phyloP scores from a whole-genome alignment of 1,140 invertebrate species.

The Galendromus occidentalis region DNA sequence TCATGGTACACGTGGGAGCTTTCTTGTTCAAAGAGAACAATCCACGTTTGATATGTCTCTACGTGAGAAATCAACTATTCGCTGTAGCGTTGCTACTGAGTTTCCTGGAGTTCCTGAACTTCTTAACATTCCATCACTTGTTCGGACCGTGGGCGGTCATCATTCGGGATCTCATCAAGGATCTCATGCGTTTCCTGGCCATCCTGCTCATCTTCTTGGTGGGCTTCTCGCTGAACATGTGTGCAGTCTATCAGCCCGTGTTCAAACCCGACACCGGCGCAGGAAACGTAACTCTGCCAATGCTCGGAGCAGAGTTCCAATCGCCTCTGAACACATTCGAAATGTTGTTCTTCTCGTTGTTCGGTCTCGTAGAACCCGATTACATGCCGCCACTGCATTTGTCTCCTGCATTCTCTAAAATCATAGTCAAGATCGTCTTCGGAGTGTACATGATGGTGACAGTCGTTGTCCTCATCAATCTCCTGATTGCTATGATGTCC shows the following conservation, averaged over 20 bases:
- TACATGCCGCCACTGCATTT: slow-evolving; percentile 35
- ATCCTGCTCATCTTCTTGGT: slow-evolving; percentile 92
- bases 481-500: slow-evolving; percentile 99
- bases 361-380: slow-evolving; percentile 76
- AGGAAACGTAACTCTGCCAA: slow-evolving; percentile 17
- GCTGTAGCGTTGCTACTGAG: slow-evolving; percentile 78
- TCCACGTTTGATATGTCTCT: slow-evolving; percentile 33
- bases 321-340: slow-evolving; percentile 77
- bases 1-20: slow-evolving; percentile 68
- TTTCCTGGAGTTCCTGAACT: slow-evolving; percentile 91
- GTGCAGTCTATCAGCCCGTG: slow-evolving; percentile 25
- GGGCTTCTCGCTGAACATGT: slow-evolving; percentile 90
- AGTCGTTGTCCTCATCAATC: slow-evolving; percentile 89
- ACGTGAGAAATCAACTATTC: slow-evolving; percentile 85
- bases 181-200: slow-evolving; percentile 82
- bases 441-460: slow-evolving; percentile 93
- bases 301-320: slow-evolving; percentile 41
- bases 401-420: slow-evolving; percentile 33
- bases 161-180: slow-evolving; percentile 36
- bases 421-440: slow-evolving; percentile 45
- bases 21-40: slow-evolving; percentile 29
- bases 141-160: slow-evolving; percentile 87
- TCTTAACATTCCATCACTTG: slow-evolving; percentile 89
- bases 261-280: slow-evolving; percentile 19
- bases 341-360: slow-evolving; percentile 90